Percentiles rank a stretch among this genome's conserved stretches.
Evolutionary conservation across 2,888 invertebrate genomes (phyloP).

Genomic region (Cartodere bifasciata): DNA sequence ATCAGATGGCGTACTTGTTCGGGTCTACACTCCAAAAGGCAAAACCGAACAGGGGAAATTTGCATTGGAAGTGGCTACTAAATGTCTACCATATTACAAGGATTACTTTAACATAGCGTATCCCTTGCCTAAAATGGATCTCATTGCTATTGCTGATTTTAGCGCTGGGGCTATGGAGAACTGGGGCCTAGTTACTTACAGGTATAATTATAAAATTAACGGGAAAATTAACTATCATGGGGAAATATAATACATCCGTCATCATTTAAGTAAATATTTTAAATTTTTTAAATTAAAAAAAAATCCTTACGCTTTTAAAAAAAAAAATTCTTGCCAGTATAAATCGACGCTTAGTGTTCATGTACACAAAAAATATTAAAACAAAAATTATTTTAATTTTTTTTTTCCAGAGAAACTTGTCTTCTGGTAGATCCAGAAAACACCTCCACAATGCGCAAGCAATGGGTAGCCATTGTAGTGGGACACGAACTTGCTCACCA

Average conservation of each 20-base stretch:
- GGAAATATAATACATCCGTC: background rate
- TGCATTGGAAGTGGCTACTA: slow-evolving; percentile 84
- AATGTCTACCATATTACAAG: slow-evolving; percentile 86
- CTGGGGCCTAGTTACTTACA: slow-evolving; percentile 90
- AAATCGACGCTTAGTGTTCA: too few species aligned
- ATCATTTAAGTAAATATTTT: background rate
- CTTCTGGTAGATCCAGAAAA: slow-evolving; percentile 82
- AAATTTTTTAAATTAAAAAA: background rate
- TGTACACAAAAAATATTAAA: too few species aligned
- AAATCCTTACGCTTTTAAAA: slow-evolving; percentile 1
- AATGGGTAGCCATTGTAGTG: slow-evolving; percentile 78
- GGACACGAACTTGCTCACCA: slow-evolving; percentile 93
- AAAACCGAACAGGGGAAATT: slow-evolving; percentile 87
- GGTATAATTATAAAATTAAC: slow-evolving; percentile 15
- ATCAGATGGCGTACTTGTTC: slow-evolving; percentile 66
- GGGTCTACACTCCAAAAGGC: slow-evolving; percentile 79
- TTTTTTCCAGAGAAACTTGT: slow-evolving; percentile 60
- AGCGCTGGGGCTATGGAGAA: slow-evolving; percentile 97
- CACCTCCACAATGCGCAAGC: slow-evolving; percentile 72
- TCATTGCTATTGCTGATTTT: slow-evolving; percentile 93
- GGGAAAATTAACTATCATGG: slow-evolving; percentile 2
- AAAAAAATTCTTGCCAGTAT: too few species aligned
- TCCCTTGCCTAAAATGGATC: slow-evolving; percentile 90
- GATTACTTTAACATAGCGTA: slow-evolving; percentile 91
- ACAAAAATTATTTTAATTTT: slow-evolving; percentile 4